These are phyloP conservation scores for Protaetia brevitarsis DNA, from an alignment of 1,140 invertebrate genomes.

Conservation along the genomic window DNA sequence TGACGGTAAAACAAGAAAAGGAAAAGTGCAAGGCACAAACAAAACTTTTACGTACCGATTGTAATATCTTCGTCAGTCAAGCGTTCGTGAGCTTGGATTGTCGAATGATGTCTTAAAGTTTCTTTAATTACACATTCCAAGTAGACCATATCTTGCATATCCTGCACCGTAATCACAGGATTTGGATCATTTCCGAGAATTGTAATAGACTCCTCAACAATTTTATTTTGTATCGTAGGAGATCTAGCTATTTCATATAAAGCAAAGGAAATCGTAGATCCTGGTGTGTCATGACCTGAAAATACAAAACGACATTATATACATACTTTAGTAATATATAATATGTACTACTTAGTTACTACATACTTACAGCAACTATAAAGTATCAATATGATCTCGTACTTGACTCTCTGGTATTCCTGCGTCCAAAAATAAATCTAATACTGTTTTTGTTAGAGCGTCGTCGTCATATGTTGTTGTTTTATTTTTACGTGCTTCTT, in stretches of 20 bases:
- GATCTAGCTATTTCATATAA: slow-evolving; percentile 60
- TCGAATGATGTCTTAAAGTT: slow-evolving; percentile 59
- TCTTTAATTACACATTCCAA: slow-evolving; percentile 64
- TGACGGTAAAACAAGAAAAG: too few relatives aligned
- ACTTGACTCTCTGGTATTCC: slow-evolving; percentile 40
- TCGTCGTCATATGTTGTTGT: not conserved
- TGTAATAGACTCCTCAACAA: slow-evolving; percentile 58
- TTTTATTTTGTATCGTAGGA: slow-evolving; percentile 59
- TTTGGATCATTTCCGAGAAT: slow-evolving; percentile 48
- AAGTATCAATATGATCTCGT: slow-evolving; percentile 81
- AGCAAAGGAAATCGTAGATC: slow-evolving; percentile 57
- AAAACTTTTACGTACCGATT: slow-evolving; percentile 23
- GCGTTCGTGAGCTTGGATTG: slow-evolving; percentile 64
- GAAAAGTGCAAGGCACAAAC: not conserved
- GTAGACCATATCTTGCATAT: slow-evolving; percentile 62
- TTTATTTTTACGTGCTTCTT: not conserved
- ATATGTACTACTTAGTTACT: not conserved
- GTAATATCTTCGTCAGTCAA: slow-evolving; percentile 51
- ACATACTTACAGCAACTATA: slow-evolving; percentile 63
- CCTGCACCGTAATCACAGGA: slow-evolving; percentile 46
- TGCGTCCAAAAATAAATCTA: slow-evolving; percentile 31
- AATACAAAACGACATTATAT: not conserved
- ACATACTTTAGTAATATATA: not conserved
- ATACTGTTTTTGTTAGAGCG: slow-evolving; percentile 20
- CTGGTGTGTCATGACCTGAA: slow-evolving; percentile 68